phyloP scores from a whole-genome alignment of 2,113 vertebrate genomes.

The Vicugna pacos region DNA sequence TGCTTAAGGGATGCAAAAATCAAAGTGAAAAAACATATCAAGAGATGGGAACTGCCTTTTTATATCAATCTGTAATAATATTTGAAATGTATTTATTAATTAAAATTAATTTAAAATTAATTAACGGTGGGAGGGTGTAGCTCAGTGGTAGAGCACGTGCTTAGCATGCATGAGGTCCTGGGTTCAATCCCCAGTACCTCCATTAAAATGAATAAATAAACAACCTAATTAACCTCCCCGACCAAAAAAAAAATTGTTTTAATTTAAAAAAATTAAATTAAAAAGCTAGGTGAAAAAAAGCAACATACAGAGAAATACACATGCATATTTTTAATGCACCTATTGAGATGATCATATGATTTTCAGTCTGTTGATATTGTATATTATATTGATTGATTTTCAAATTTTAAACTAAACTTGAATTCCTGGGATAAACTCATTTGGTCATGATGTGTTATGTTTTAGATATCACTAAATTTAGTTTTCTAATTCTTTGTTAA shows the following conservation, averaged over 20 bases:
- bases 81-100: neutral
- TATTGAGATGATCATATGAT: neutral
- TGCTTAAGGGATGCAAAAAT: neutral
- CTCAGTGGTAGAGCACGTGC: no score
- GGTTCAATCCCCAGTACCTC: no score
- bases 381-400: neutral
- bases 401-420: neutral
- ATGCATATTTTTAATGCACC: neutral
- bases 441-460: neutral
- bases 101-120: neutral
- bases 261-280: no score
- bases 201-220: no score
- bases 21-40: neutral
- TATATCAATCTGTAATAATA: neutral
- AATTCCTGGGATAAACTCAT: neutral
- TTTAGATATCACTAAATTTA: neutral
- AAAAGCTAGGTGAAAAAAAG: neutral
- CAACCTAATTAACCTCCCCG: no score
- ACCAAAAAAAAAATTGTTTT: no score
- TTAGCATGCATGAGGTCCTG: no score
- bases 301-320: neutral
- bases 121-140: no score
- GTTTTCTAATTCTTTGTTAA: conserved; percentile 13
- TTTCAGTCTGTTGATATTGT: neutral
- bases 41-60: neutral